Conservation (phyloP, 2,888 invertebrate genomes). For the Conchocele bisecta region DNA sequence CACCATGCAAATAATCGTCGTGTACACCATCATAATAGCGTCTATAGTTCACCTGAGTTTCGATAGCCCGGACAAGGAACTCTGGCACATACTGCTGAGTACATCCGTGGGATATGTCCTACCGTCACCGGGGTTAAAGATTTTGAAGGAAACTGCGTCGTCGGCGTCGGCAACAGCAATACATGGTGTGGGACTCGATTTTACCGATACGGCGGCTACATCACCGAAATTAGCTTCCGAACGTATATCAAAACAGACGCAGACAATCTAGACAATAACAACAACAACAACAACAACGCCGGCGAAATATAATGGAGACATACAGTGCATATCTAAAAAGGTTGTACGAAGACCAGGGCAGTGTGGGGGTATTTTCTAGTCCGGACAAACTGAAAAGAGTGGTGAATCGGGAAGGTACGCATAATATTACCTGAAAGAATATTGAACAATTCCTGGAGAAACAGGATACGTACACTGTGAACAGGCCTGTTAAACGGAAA, state of each 20-base stretch:
- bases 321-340: neutral
- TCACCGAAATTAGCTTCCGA: no score
- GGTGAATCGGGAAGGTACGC: neutral
- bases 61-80: neutral
- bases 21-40: neutral
- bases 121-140: conserved; percentile 3
- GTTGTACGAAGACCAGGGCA: neutral
- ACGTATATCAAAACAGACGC: no score
- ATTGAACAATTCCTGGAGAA: neutral
- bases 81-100: conserved; percentile 7
- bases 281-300: no score
- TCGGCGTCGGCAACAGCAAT: neutral
- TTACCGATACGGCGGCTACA: no score
- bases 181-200: no score
- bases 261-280: no score
- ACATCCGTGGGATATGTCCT: conserved; percentile 10
- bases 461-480: conserved; percentile 3
- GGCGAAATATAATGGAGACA: no score
- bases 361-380: neutral
- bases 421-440: neutral
- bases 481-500: neutral
- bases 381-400: conserved; percentile 2
- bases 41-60: neutral
- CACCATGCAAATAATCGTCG: neutral
- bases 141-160: conserved; percentile 4